Base-by-base conservation (phyloP, 2,797 vertebrate genomes). In the Staurois parvus region DNA sequence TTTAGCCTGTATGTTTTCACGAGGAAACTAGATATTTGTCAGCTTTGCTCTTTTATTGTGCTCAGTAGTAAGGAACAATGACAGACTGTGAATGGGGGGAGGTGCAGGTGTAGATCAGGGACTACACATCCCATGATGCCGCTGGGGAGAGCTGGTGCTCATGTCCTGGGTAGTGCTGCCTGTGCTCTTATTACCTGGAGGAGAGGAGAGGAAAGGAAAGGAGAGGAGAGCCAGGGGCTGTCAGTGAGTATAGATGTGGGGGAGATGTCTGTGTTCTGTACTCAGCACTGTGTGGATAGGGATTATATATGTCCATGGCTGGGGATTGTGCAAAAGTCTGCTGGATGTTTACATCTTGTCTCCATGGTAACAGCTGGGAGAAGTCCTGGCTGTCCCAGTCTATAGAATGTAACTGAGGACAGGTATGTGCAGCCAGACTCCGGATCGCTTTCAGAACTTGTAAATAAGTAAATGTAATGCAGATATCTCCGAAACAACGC, bases 281-380 rank as follows among this genome's bases (percentile, higher is more conserved):
- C 2, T 40, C 12, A 59, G 28, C 56, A 52, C 15, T 52, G 45
- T 12, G 56, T 40, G 10, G 19, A 34, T 15, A 24, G 4, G 19
- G 29, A 26, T 70, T 15, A 70, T 6, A 74, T 52, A 19, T 52
- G 6, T 17, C 15, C 19, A 52, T 52, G 34, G 48, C 2, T 9
- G 12, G 2, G 24, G 2, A 0, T 1, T 8, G 19, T 0, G 0
- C 1, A 42, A 26, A n/a, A 1, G 52, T 30, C 29, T 21, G 34
- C 37, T 59, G 0, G 10, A 0, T 17, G 3, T 28, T 17, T 62
- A n/a, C 76, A 67, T 52, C 83, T 37, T 12, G 88, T 91, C 81
- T 87, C 90, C 87, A 66, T 85, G 89, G 89, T 80, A 88, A 90
- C 89, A 26, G 6, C 19, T 0, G 0, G 1, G 12, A 1, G 15